Conservation (phyloP, 1,140 invertebrate genomes). For the Nephotettix cincticeps region DNA sequence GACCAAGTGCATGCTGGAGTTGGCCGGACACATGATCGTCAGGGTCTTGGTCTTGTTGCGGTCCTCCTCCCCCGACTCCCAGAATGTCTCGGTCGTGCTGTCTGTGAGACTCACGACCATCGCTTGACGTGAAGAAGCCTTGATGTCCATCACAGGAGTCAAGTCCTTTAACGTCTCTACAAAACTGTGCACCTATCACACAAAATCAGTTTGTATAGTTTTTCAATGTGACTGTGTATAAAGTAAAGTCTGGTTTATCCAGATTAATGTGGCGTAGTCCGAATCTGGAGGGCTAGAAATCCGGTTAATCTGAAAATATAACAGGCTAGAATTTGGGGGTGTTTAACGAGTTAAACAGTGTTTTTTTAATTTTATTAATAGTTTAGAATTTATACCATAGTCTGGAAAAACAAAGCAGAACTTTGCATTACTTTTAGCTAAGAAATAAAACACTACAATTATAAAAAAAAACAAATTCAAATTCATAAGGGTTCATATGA, state of each 20-base stretch:
- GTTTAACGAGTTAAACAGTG: no score
- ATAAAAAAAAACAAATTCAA: no score
- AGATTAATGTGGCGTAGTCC: no score
- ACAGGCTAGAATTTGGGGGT: not conserved
- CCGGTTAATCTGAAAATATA: no score
- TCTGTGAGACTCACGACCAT: conserved; percentile 93
- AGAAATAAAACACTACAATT: no score
- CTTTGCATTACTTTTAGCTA: no score
- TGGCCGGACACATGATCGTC: conserved; percentile 57
- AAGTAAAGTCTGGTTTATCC: no score
- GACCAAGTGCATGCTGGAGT: conserved; percentile 63
- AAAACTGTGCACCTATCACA: conserved; percentile 43
- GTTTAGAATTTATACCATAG: no score
- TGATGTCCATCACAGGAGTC: conserved; percentile 73
- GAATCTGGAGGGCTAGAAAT: no score
- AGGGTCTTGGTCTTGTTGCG: conserved; percentile 84
- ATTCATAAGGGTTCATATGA: no score
- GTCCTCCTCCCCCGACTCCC: conserved; percentile 98
- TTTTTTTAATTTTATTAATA: no score
- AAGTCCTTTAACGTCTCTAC: conserved; percentile 72
- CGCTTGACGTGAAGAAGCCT: conserved; percentile 88
- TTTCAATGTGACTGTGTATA: not conserved
- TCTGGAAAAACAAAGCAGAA: no score
- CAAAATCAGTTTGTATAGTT: not conserved
- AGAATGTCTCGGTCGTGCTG: conserved; percentile 96